Conservation (phyloP, 2,113 vertebrate species). For the Bettongia penicillata region DNA sequence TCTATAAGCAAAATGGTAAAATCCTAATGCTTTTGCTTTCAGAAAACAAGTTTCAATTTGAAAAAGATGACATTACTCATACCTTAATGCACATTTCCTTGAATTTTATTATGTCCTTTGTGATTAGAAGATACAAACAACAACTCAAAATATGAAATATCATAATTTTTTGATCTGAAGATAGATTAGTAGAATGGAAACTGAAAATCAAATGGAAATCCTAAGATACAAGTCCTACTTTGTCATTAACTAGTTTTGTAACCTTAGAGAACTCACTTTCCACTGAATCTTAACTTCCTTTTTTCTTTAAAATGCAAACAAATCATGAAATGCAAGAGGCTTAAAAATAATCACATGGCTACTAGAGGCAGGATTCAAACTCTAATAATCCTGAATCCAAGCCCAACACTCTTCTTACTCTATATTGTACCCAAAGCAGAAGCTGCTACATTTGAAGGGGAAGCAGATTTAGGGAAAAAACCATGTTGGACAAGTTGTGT, state of each 20-base stretch:
- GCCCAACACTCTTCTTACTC: not conserved
- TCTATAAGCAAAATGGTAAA: not conserved
- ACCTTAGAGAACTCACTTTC: not conserved
- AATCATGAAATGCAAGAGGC: not conserved
- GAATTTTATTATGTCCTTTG: not conserved
- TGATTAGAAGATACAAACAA: not conserved
- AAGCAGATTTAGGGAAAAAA: not conserved
- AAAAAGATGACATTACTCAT: not conserved
- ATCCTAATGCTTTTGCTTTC: not conserved
- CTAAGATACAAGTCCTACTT: not conserved
- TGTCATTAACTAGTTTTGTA: not conserved
- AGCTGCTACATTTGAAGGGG: not conserved
- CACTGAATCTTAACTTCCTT: not conserved
- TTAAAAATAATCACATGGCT: not conserved
- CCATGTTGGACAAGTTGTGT: not conserved
- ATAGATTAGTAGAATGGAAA: not conserved
- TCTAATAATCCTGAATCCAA: too few relatives aligned
- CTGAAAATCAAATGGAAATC: not conserved
- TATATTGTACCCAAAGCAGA: not conserved
- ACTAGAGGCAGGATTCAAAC: not conserved
- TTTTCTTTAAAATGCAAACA: slow-evolving; percentile 13
- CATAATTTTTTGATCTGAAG: not conserved
- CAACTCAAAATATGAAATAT: not conserved
- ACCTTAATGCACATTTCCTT: not conserved
- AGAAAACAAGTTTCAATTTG: not conserved